These are phyloP conservation scores for Siniperca knerii DNA, from an alignment of 2,113 vertebrate species.

Conservation along the genomic window DNA sequence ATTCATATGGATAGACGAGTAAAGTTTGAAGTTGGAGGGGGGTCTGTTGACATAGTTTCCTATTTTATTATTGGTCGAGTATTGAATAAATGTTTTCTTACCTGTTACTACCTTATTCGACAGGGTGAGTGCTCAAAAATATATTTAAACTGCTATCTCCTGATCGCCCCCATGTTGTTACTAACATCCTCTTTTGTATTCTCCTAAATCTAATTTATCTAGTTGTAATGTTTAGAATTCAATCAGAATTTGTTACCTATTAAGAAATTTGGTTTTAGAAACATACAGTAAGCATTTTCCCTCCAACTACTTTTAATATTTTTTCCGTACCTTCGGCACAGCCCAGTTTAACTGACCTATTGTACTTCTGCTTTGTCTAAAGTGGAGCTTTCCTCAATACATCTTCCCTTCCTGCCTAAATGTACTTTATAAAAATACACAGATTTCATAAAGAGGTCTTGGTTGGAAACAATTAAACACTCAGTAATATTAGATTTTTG, in stretches of 20 bases:
- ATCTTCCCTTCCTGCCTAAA: not conserved
- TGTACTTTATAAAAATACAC: not conserved
- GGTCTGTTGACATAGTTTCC: not conserved
- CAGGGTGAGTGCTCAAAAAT: not conserved
- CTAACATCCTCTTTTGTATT: not conserved
- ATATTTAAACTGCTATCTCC: not conserved
- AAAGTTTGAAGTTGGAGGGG: not conserved
- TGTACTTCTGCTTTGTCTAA: not conserved
- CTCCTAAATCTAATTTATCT: not conserved
- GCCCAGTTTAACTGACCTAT: not conserved
- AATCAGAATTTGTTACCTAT: not conserved
- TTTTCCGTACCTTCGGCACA: not conserved
- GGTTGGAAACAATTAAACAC: not conserved
- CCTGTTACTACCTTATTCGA: not conserved
- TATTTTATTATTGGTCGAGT: not conserved
- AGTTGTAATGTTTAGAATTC: not conserved
- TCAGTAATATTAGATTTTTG: constrained; percentile 21
- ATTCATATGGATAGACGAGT: not conserved
- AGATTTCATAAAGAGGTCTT: not conserved
- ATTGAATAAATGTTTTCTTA: not conserved
- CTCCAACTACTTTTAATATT: not conserved
- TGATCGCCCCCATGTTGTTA: not conserved
- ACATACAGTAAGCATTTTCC: not conserved
- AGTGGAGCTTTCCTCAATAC: not conserved
- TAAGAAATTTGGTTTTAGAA: not conserved